Evolutionary conservation across 2,113 vertebrate genomes (phyloP), one percentile per base, ranked within the genome.

Genomic region (Sarotherodon lohbergeri): DNA sequence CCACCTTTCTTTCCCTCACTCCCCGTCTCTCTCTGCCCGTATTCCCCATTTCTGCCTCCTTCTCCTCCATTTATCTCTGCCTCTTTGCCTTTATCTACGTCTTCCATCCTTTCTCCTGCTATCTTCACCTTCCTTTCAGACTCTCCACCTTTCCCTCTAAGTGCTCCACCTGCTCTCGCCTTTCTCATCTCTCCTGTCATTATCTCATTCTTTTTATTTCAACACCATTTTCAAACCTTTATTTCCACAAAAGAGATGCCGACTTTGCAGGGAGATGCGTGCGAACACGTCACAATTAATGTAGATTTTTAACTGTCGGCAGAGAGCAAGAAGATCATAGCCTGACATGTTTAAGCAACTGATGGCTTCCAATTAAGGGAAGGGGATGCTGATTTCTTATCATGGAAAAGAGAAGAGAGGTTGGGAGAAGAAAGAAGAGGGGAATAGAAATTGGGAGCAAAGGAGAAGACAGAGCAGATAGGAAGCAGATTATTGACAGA

Each of bases 331-430:
- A 80, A 66, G 54, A 96, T 97, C 97, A 95, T 95, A 61, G 52
- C 95, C 96, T 95, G 96, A 97, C 55, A 27, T 95, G 97, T 80
- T 97, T 98, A 97, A 97, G 97, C 97, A 97, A 98, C 97, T 98
- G 97, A 98, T 98, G 97, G 96, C 95, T 97, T 98, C 97, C 97
- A 97, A 52, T 78, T 57, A 98, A 97, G 93, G 92, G n/a, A 98
- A 97, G 91, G 92, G 13, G 14, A 92, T 94, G 94, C 95, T 95
- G 95, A 96, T 96, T 97, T 97, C 97, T 97, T 97, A 96, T 97
- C 97, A 96, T 24, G 55, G 86, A 56, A 56, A 36, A 24, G 9
- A 46, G 54, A 56, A 36, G 43, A 32, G 43, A 29, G 14, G 29
- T 76, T 0, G 43, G 24, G 14, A 29, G 43, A 29, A 1, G 4